Conservation (phyloP, 2,797 vertebrate species). For the Macropus fuliginosus region DNA sequence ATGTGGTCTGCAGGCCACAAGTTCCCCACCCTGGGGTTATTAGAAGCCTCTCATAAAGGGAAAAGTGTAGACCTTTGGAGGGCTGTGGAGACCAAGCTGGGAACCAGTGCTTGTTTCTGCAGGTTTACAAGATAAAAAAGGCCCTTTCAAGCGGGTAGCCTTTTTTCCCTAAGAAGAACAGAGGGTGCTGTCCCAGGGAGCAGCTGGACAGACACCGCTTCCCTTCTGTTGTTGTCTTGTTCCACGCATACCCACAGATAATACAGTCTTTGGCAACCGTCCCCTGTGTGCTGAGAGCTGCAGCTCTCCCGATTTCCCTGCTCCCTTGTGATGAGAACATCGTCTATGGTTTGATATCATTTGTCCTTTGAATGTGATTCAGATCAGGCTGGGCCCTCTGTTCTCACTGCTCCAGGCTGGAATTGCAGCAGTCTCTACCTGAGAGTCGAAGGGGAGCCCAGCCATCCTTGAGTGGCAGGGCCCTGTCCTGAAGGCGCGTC, state of each 20-base stretch:
- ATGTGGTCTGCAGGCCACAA: too few species aligned
- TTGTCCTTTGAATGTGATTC: background rate
- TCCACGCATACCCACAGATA: background rate
- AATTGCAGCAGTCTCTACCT: background rate
- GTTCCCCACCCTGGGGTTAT: too few species aligned
- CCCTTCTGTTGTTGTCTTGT: background rate
- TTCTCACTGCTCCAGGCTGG: constrained; percentile 32
- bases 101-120: background rate
- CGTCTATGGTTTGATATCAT: background rate
- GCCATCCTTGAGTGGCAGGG: background rate
- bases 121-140: background rate
- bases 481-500: constrained; percentile 25
- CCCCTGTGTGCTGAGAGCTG: too few species aligned
- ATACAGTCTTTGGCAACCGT: background rate
- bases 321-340: background rate
- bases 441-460: background rate
- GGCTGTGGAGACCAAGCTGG: background rate
- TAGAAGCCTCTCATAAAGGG: background rate
- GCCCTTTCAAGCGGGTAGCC: background rate
- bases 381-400: background rate
- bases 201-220: background rate
- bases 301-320: background rate
- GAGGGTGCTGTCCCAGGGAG: background rate
- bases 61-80: background rate
- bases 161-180: background rate